Base-by-base conservation (phyloP, 2,113 vertebrate species). In the Dipodomys merriami region DNA sequence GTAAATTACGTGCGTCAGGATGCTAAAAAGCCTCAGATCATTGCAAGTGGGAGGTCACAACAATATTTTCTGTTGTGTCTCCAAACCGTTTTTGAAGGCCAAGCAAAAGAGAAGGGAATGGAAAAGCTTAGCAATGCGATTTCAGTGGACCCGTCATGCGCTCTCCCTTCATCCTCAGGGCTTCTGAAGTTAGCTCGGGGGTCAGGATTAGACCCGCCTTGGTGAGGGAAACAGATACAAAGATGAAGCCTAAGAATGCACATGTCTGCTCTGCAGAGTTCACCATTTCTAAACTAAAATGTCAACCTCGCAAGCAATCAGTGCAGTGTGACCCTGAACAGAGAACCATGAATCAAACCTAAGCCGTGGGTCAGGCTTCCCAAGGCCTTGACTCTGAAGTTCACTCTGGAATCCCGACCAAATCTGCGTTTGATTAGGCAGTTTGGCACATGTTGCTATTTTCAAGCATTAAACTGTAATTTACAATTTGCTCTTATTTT, bases 271-370 rank as follows among this genome's bases (percentile, higher is more conserved):
- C 92, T 93, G 67, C 71, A 90, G 93, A 81, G 78, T 57, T 93
- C 86, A 95, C 87, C 27, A 62, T 71, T 5, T 22, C 1, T 5
- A 74, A 68, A 92, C 89, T 97, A 97, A 92, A 94, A 96, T 96
- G 96, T 95, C 96, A 94, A 89, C 79, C 65, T 91, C 83, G 95
- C 94, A 90, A 97, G 73, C 29, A 96, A 83, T 83, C 53, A 2
- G 0, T 91, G 95, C 92, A 67, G 82, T 94, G 67, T 18, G 94
- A 88, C n/a, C 94, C 29, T 93, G 79, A 95, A 87, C 12, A 16
- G 27, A 89, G 57, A 95, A 93, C 60, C 71, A 88, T 93, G 96
- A 96, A 96, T 91, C 80, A 91, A 96, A 96, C 97, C 93, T 89
- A 95, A 90, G 96, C 0, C 0, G n/a, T 0, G 0, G 86, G 96